A percentile compares a stretch with the other conserved stretches of the same genome.
phyloP scores from a whole-genome alignment of 2,888 invertebrate genomes.

The Nemapogon koenigi region DNA sequence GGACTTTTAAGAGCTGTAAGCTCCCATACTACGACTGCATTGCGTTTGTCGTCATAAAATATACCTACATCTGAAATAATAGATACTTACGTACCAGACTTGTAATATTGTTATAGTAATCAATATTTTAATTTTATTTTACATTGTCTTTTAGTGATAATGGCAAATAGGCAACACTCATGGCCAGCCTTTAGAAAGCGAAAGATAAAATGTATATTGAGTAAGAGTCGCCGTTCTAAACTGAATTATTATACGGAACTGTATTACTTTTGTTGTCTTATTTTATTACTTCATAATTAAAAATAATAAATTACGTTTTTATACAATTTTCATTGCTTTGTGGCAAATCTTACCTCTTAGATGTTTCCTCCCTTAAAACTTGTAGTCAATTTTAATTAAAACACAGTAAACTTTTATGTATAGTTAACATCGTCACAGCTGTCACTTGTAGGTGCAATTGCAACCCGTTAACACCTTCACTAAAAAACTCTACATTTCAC shows the following conservation, averaged over 20 bases:
- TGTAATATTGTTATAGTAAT: too few relatives aligned
- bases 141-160: too few relatives aligned
- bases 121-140: too few relatives aligned
- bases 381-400: neutral
- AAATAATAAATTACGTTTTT: neutral
- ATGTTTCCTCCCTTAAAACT: neutral
- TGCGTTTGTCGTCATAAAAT: too few relatives aligned
- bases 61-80: too few relatives aligned
- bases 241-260: constrained; percentile 6
- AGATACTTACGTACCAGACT: too few relatives aligned
- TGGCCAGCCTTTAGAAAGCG: constrained; percentile 59
- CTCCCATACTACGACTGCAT: too few relatives aligned
- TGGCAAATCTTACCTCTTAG: neutral
- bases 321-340: neutral
- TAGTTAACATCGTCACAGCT: constrained; percentile 53
- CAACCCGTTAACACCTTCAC: constrained; percentile 45
- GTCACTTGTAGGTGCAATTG: constrained; percentile 33
- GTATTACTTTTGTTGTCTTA: neutral
- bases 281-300: neutral
- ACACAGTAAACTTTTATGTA: constrained; percentile 45
- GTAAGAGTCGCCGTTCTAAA: constrained; percentile 20
- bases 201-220: constrained; percentile 37
- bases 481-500: constrained; percentile 23
- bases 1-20: too few relatives aligned
- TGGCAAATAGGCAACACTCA: constrained; percentile 56